Percentiles rank a stretch among this genome's conserved stretches.
Evolutionary conservation across 2,797 vertebrate genomes (phyloP).

Genomic region (Huso huso): DNA sequence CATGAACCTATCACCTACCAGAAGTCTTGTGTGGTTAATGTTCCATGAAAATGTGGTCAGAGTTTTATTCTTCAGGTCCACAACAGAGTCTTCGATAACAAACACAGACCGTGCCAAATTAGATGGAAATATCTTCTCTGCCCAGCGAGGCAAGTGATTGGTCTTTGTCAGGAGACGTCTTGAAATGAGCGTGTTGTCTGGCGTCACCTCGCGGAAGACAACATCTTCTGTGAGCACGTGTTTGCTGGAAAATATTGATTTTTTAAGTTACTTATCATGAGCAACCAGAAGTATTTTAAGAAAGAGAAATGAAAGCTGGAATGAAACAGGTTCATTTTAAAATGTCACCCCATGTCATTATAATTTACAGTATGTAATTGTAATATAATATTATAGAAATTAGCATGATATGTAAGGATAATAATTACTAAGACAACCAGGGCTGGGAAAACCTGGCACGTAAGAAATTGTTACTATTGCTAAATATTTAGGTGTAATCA

Average conservation of each 20-base stretch:
- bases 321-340: too few relatives aligned
- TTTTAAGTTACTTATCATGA: too few relatives aligned
- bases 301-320: too few relatives aligned
- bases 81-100: conserved; percentile 14
- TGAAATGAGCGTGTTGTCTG: conserved; percentile 53
- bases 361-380: too few relatives aligned
- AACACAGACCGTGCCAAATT: conserved; percentile 14
- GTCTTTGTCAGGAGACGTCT: conserved; percentile 57
- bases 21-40: conserved; percentile 14
- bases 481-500: too few relatives aligned
- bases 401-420: too few relatives aligned
- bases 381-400: too few relatives aligned
- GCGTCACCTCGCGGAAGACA: conserved; percentile 61
- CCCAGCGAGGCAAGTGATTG: conserved; percentile 19
- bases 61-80: conserved; percentile 10
- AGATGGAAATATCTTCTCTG: conserved; percentile 13
- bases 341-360: too few relatives aligned
- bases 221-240: conserved; percentile 72
- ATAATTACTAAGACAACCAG: too few relatives aligned
- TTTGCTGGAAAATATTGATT: conserved; percentile 35
- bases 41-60: conserved; percentile 13
- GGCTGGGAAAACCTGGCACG: too few relatives aligned
- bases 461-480: too few relatives aligned
- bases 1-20: conserved; percentile 6
- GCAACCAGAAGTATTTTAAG: too few relatives aligned